Evolutionary conservation across 1,140 invertebrate species (phyloP), one percentile per base, ranked within the genome.

Genomic region (Zaprionus inermis): DNA sequence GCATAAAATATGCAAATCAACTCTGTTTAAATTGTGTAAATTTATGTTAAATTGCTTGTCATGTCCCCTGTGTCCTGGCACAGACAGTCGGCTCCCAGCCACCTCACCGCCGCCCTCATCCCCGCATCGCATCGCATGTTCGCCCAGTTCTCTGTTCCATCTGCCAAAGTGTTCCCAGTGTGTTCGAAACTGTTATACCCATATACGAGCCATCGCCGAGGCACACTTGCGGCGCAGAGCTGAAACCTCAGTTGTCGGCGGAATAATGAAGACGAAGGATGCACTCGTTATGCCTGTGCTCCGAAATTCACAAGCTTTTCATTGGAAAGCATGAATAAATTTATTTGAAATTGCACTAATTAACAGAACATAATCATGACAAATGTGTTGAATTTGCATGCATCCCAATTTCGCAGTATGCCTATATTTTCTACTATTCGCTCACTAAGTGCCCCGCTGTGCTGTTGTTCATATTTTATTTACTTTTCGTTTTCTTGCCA

Each of bases 1-100:
- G 82, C 78, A 76, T 81, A 79, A 81, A 85, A 82, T 88, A 85
- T 85, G 82, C 79, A 85, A 85, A 85, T 79, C 72, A 88, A 76
- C 71, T 69, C 66, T 63, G 56, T 51, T 82, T 73, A 67, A 82
- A 76, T 79, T 76, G 76, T 76, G 68, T 51, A 72, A 76, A 88
- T 85, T 76, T 82, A 82, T 82, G 79, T 78, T 70, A 86, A 85
- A 73, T 72, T 76, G 52, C 75, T 60, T 85, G 72, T 52, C n/a
- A 32, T 49, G 44, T 64, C 57, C 67, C 60, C 36, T 68, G 65
- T 49, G 38, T 20, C 14, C 12, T 34, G 34, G 28, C 9, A 51
- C 54, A 66, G 54, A 58, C 69, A 59, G 46, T 41, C 58, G n/a
- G 18, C 44, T 49, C 59, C 30, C 44, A n/a, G 18, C 24, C n/a